These are phyloP conservation scores for Sthenelais limicola DNA, from an alignment of 2,888 invertebrate species.

Conservation along the genomic window DNA sequence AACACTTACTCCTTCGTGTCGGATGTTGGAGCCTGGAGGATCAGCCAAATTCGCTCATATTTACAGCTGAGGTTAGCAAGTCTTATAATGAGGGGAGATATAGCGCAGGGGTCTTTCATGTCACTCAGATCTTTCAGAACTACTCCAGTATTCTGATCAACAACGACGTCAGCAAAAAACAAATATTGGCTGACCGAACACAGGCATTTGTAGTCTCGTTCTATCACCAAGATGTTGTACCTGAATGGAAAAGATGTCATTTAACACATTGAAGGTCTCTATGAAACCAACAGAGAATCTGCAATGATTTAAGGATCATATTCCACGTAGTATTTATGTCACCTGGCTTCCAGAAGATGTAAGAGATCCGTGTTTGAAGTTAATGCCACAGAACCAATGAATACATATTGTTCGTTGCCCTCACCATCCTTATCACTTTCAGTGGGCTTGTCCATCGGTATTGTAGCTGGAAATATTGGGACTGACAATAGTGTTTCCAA, in stretches of 20 bases:
- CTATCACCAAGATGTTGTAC: conserved; percentile 54
- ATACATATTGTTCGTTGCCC: no score
- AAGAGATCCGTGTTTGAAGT: no score
- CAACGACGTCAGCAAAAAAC: conserved; percentile 55
- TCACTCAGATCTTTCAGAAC: conserved; percentile 50
- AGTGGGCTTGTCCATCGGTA: no score
- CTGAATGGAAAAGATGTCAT: conserved; percentile 51
- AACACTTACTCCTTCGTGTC: not conserved
- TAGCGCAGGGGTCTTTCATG: conserved; percentile 49
- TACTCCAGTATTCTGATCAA: conserved; percentile 57
- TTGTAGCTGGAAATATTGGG: no score
- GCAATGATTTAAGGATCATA: no score
- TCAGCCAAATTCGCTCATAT: conserved; percentile 54
- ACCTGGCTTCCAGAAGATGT: no score
- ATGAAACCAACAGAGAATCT: no score
- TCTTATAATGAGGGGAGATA: conserved; percentile 52
- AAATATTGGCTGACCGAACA: not conserved
- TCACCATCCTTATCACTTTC: no score
- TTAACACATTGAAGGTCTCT: no score
- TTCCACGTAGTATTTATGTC: no score
- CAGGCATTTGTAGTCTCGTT: conserved; percentile 53
- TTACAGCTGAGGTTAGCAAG: conserved; percentile 54
- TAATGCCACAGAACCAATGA: no score
- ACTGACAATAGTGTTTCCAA: no score
- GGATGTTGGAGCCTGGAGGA: conserved; percentile 44